Evolutionary conservation across 2,888 invertebrate genomes (phyloP).

Genomic region (Chesias legatella): DNA sequence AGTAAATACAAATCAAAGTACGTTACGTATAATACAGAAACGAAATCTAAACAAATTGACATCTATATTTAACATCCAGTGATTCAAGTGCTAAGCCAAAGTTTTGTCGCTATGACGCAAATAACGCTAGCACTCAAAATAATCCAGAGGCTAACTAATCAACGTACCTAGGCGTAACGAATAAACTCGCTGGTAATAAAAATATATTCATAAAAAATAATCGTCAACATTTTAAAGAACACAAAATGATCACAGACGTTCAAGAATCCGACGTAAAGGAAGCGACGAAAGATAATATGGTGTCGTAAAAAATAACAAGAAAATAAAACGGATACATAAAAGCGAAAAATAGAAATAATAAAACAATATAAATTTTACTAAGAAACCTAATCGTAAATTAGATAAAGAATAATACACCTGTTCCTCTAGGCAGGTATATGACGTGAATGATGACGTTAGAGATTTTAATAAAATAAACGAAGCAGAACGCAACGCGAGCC

Average conservation of each 20-base stretch:
- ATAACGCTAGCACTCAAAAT: conserved; percentile 31
- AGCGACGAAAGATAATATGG: conserved; percentile 11
- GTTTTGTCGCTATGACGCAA: conserved; percentile 46
- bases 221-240: neutral
- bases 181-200: neutral
- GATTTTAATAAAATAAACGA: conserved; percentile 45
- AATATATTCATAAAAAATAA: neutral
- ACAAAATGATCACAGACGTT: neutral
- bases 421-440: conserved; percentile 21
- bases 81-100: conserved; percentile 48
- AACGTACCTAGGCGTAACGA: conserved; percentile 4
- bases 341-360: conserved; percentile 14
- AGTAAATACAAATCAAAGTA: conserved; percentile 43
- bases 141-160: conserved; percentile 15
- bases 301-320: conserved; percentile 14
- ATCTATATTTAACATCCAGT: conserved; percentile 52
- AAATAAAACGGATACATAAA: conserved; percentile 20
- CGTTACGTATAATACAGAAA: conserved; percentile 48
- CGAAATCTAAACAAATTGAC: conserved; percentile 53
- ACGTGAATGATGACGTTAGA: conserved; percentile 37
- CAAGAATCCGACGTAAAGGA: conserved; percentile 8
- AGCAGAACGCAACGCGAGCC: conserved; percentile 34
- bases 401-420: conserved; percentile 38
- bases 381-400: conserved; percentile 3
- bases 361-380: conserved; percentile 3